Conservation (phyloP, 1,140 invertebrate species). For the Neodiprion lecontei region DNA sequence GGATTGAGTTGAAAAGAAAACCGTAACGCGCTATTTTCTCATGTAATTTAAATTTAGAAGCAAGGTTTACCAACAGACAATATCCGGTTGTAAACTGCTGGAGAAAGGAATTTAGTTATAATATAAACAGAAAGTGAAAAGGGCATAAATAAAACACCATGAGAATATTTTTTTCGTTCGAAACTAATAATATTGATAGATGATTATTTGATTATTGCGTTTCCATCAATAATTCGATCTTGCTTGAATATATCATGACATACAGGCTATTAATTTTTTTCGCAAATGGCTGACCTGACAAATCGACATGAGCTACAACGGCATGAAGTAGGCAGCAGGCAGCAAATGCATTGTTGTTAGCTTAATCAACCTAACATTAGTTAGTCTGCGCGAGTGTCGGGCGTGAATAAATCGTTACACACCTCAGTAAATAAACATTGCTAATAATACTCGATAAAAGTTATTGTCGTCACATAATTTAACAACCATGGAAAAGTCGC, state of each 20-base stretch:
- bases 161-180: neutral
- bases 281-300: neutral
- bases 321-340: too few species aligned
- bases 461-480: neutral
- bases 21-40: too few species aligned
- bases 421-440: neutral
- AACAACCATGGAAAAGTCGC: slow-evolving; percentile 64
- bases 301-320: too few species aligned
- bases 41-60: neutral
- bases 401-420: neutral
- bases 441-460: slow-evolving; percentile 3
- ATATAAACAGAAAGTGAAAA: neutral
- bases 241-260: neutral
- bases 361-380: too few species aligned
- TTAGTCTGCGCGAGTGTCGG: too few species aligned
- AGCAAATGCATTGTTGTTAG: too few species aligned
- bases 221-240: neutral
- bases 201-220: neutral
- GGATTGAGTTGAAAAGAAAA: too few species aligned
- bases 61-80: neutral
- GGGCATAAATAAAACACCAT: neutral
- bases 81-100: neutral
- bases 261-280: neutral
- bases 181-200: neutral
- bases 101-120: neutral